These are phyloP conservation scores for Chloroceryle aenea DNA, from an alignment of 2,113 vertebrate species.

Conservation along the genomic window DNA sequence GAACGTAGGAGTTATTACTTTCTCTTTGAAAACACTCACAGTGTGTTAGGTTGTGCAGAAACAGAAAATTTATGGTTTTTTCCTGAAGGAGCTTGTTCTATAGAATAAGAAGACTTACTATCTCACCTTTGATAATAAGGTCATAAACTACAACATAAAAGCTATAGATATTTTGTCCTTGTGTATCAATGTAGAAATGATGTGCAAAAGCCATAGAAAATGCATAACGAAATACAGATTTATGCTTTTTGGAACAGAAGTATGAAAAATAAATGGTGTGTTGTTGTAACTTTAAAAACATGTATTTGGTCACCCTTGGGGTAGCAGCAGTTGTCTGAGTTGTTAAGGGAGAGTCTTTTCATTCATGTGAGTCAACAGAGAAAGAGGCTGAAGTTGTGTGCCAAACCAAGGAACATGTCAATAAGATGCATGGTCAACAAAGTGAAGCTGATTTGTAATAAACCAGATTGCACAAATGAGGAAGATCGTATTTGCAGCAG, in stretches of 20 bases:
- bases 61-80: not conserved
- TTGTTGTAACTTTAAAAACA: not conserved
- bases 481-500: not conserved
- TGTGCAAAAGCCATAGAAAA: not conserved
- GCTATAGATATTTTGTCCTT: not conserved
- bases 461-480: not conserved
- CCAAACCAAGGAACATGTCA: constrained; percentile 28
- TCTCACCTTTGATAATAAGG: not conserved
- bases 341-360: constrained; percentile 15
- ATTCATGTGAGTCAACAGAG: constrained; percentile 32
- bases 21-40: not conserved
- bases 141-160: not conserved
- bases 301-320: not conserved
- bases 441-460: constrained; percentile 5
- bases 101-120: not conserved
- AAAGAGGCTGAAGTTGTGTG: not conserved
- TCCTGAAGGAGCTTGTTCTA: not conserved
- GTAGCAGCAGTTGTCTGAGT: not conserved
- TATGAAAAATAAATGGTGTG: not conserved
- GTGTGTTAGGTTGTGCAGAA: not conserved
- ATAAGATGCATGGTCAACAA: not conserved
- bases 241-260: not conserved
- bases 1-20: not conserved
- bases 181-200: not conserved
- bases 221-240: not conserved